A percentile compares a stretch with the other conserved stretches of the same genome.
phyloP scores from a whole-genome alignment of 2,797 vertebrate species.

The Malurus splendens region DNA sequence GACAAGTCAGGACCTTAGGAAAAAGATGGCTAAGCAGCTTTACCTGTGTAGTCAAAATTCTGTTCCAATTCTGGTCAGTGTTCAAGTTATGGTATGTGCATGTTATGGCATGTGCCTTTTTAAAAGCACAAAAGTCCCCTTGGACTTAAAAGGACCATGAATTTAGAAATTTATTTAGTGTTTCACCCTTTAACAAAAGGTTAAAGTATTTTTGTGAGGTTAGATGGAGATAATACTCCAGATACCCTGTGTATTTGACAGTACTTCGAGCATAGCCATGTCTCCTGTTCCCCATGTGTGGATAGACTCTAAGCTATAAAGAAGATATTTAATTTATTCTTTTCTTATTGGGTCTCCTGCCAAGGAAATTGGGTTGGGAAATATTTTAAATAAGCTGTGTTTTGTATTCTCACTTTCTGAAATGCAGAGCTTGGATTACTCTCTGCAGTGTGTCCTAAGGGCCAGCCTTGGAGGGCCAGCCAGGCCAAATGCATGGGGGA shows the following conservation, averaged over 20 bases:
- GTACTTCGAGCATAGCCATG: not conserved
- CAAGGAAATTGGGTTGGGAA: not conserved
- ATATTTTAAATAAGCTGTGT: not conserved
- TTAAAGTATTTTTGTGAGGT: not conserved
- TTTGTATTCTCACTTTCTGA: not conserved
- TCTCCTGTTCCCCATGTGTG: not conserved
- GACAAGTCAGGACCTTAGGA: not conserved
- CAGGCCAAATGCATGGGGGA: fast-evolving
- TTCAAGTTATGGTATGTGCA: not conserved
- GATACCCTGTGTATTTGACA: not conserved
- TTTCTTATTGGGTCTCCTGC: not conserved
- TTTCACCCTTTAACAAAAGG: not conserved
- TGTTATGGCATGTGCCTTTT: not conserved
- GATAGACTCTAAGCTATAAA: not conserved
- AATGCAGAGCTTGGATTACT: not conserved
- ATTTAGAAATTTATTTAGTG: not conserved
- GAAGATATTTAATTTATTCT: not conserved
- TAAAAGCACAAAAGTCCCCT: not conserved
- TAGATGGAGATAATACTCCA: not conserved
- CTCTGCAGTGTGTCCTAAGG: not conserved
- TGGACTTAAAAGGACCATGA: not conserved
- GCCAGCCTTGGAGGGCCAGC: not conserved
- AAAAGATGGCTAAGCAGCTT: not conserved
- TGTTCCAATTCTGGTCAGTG: not conserved
- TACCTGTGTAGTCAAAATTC: not conserved